A percentile compares a stretch with the other conserved stretches of the same genome.
phyloP scores from a whole-genome alignment of 2,113 vertebrate species.

The Clupea harengus region DNA sequence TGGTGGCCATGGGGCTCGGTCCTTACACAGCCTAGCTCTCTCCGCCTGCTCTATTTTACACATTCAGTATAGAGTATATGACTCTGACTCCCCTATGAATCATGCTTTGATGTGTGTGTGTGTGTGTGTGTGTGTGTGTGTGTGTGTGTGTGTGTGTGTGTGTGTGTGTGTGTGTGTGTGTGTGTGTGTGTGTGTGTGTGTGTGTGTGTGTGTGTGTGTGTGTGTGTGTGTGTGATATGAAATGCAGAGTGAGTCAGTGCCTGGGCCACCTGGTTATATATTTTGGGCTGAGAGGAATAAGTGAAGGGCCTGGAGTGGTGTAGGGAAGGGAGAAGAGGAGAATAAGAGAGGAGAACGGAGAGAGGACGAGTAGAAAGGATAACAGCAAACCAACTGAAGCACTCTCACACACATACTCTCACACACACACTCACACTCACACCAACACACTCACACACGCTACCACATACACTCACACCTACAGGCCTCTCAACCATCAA shows the following conservation, averaged over 20 bases:
- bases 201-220: constrained; percentile 21
- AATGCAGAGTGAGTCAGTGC: constrained; percentile 46
- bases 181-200: constrained; percentile 30
- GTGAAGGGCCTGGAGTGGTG: not conserved
- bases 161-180: constrained; percentile 23
- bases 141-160: constrained; percentile 29
- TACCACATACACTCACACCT: constrained; percentile 33
- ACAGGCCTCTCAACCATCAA: not conserved
- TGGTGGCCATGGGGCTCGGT: not conserved
- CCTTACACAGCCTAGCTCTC: not conserved
- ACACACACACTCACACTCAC: constrained; percentile 16
- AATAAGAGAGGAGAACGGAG: constrained; percentile 34
- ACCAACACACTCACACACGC: constrained; percentile 37
- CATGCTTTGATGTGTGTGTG: constrained; percentile 10
- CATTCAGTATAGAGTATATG: not conserved
- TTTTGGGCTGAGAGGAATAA: constrained; percentile 52
- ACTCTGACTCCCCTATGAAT: not conserved
- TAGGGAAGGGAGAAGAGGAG: not conserved
- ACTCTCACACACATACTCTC: constrained; percentile 19
- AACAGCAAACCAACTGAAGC: constrained; percentile 29
- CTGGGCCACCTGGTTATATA: constrained; percentile 57
- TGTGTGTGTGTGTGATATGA: constrained; percentile 17
- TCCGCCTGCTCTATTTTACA: not conserved
- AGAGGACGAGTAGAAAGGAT: constrained; percentile 26
- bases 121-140: constrained; percentile 11